Conservation (phyloP, 2,888 invertebrate species). For the Caenorhabditis wallacei region DNA sequence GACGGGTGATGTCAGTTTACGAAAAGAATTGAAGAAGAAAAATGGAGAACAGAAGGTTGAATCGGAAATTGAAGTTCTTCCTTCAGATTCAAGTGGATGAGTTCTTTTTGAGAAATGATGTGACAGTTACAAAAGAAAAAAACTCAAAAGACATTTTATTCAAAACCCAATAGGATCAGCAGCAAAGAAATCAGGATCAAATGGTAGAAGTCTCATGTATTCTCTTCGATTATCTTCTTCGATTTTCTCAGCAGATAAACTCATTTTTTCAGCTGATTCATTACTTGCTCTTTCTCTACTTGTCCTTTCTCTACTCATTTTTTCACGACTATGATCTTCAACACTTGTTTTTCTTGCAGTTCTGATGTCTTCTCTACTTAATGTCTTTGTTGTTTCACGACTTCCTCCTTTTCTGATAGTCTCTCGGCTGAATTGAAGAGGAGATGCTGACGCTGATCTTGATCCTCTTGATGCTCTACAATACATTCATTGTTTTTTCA, state of each 20-base stretch:
- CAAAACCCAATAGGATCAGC: conserved; percentile 57
- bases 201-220: conserved; percentile 43
- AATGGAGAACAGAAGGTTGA: conserved; percentile 14
- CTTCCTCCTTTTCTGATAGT: conserved; percentile 24
- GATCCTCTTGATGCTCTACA: conserved; percentile 5
- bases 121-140: too few relatives aligned
- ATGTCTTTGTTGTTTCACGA: conserved; percentile 20
- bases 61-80: background rate
- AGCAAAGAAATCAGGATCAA: conserved; percentile 58
- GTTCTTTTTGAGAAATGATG: too few relatives aligned
- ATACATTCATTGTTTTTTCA: background rate
- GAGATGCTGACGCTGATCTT: conserved; percentile 19
- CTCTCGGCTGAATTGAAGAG: conserved; percentile 31
- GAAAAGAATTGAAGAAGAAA: conserved; percentile 32
- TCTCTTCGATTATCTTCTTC: conserved; percentile 23
- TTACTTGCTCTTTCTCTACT: conserved; percentile 39
- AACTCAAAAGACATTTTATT: conserved; percentile 9
- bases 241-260: conserved; percentile 35
- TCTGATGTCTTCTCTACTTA: conserved; percentile 37
- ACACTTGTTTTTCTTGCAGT: conserved; percentile 23
- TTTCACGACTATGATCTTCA: conserved; percentile 20
- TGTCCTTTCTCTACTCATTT: conserved; percentile 24
- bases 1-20: conserved; percentile 41
- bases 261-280: conserved; percentile 33
- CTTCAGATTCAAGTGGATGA: background rate